Evolutionary conservation across 1,140 invertebrate genomes (phyloP).

Genomic region (Potamilus streckersoni): DNA sequence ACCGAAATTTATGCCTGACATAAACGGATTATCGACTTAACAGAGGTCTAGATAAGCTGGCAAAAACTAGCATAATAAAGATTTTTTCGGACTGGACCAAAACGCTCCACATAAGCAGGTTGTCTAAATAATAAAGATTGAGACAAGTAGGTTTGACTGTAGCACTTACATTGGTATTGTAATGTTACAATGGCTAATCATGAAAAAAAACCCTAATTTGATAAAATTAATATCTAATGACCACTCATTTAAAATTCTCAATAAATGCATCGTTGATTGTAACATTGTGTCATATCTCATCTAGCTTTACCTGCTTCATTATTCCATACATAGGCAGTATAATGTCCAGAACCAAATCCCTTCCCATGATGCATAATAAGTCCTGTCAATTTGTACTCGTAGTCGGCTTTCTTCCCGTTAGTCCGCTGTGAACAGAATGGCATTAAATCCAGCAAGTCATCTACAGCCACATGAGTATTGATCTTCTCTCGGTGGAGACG

Average conservation of each 20-base stretch:
- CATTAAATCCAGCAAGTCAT: conserved; percentile 45
- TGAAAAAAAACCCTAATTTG: not conserved
- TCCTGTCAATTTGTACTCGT: conserved; percentile 45
- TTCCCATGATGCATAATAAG: conserved; percentile 59
- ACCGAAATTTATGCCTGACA: not conserved
- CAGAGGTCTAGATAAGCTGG: not conserved
- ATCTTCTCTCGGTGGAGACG: conserved; percentile 57
- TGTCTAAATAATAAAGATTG: no score
- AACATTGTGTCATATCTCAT: not conserved
- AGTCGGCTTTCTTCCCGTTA: not conserved
- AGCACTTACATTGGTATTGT: not conserved
- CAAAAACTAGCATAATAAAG: not conserved
- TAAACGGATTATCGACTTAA: not conserved
- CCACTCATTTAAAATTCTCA: not conserved
- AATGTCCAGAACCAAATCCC: conserved; percentile 60
- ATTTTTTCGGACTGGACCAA: no score
- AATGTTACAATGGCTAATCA: not conserved
- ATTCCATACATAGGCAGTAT: conserved; percentile 57
- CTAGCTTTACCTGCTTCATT: conserved; percentile 42
- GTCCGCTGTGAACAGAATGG: conserved; percentile 41
- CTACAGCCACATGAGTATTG: conserved; percentile 51
- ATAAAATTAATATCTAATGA: not conserved
- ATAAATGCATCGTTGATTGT: not conserved
- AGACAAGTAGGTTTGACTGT: no score
- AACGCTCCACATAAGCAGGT: no score